phyloP scores from a whole-genome alignment of 2,113 vertebrate genomes.

The Tetrao urogallus region DNA sequence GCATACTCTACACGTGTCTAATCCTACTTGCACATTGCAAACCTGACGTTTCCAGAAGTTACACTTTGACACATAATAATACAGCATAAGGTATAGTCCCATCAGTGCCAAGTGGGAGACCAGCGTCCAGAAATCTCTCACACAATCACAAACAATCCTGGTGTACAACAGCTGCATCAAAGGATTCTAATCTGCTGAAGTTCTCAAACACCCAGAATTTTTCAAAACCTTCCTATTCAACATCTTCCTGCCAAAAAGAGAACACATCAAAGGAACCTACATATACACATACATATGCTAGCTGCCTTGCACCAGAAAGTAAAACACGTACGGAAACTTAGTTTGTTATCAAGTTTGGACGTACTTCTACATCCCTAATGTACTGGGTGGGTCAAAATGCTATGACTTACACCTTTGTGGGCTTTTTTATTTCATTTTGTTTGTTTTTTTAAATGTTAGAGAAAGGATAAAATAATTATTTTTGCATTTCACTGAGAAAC shows the following conservation, averaged over 20 bases:
- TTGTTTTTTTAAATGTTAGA: neutral
- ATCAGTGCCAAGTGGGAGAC: neutral
- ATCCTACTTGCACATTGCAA: neutral
- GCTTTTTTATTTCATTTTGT: too few relatives aligned
- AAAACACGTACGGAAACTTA: neutral
- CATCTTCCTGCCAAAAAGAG: neutral
- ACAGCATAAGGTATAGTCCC: neutral
- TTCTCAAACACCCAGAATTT: neutral
- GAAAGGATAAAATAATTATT: slow-evolving; percentile 10
- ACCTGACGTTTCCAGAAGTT: neutral
- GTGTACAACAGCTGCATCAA: neutral
- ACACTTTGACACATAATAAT: neutral
- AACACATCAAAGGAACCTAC: neutral
- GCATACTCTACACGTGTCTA: neutral
- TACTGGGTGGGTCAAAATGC: neutral
- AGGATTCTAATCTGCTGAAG: neutral
- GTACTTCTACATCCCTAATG: neutral
- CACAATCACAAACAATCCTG: fast-evolving
- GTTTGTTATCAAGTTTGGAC: neutral
- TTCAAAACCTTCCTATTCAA: neutral
- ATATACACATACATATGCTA: neutral
- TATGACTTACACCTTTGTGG: neutral
- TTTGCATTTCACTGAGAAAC: neutral
- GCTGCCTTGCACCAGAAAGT: neutral
- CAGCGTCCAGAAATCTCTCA: neutral